Evolutionary conservation across 2,113 vertebrate species (phyloP).

Genomic region (Orthonyx spaldingii): DNA sequence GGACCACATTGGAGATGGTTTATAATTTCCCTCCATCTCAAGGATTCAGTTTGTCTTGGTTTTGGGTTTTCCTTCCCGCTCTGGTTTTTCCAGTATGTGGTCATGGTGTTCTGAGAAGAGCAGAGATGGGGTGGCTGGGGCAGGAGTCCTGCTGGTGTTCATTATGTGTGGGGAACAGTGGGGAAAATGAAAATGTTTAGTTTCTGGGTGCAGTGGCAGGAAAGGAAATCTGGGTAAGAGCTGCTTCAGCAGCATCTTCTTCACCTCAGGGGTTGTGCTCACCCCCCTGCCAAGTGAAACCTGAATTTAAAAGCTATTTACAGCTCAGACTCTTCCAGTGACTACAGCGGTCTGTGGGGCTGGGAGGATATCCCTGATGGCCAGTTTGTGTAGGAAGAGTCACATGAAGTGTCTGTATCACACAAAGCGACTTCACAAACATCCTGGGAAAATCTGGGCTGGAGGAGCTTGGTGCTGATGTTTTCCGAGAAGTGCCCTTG

Average conservation of each 20-base stretch:
- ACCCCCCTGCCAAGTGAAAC: neutral
- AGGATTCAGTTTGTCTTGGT: neutral
- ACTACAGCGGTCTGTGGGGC: accelerated
- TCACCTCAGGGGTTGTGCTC: neutral
- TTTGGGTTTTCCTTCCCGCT: neutral
- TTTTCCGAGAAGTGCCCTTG: neutral
- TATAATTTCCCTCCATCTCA: neutral
- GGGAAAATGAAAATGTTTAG: neutral
- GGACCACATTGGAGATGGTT: neutral
- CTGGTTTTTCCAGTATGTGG: neutral
- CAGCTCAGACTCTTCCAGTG: neutral
- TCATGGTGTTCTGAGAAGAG: neutral
- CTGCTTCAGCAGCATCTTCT: neutral
- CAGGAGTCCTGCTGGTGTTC: neutral
- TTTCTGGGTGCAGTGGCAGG: neutral
- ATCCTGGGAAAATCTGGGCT: neutral
- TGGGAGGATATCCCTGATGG: neutral
- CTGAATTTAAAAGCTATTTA: neutral
- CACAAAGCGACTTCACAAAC: neutral
- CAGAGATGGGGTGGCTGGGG: neutral
- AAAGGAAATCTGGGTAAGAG: neutral
- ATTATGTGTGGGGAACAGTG: accelerated
- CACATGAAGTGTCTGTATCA: neutral
- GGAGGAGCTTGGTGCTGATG: neutral
- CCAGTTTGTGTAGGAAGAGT: neutral